phyloP scores from a whole-genome alignment of 92 coral and sea anemone genomes.

The Paramuricea clavata region DNA sequence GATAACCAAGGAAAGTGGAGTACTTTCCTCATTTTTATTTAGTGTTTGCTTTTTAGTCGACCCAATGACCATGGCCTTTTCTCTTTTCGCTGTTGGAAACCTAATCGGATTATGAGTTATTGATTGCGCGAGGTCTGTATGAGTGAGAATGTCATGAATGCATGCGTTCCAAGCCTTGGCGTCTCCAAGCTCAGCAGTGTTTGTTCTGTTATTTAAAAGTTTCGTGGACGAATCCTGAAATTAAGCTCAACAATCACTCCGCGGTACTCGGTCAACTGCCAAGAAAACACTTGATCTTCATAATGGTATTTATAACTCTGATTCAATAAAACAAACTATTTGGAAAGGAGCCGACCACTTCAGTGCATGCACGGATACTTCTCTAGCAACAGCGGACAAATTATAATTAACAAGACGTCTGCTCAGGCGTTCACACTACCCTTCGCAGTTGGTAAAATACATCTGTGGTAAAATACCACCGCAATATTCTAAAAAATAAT shows the following conservation, averaged over 20 bases:
- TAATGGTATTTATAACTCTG: neutral
- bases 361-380: too few species aligned
- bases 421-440: too few species aligned
- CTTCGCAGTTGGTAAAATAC: too few species aligned
- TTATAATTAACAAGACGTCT: too few species aligned
- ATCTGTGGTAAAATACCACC: too few species aligned
- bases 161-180: neutral
- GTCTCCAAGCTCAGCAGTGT: neutral
- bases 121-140: neutral
- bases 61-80: neutral
- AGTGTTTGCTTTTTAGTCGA: neutral
- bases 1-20: too few species aligned
- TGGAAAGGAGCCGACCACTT: neutral
- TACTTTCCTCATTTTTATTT: neutral
- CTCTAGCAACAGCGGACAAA: too few species aligned
- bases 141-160: neutral
- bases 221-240: neutral
- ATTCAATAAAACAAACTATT: neutral
- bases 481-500: too few species aligned
- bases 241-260: neutral
- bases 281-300: neutral
- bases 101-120: neutral
- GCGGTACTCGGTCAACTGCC: neutral
- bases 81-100: neutral
- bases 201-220: neutral